phyloP scores from a whole-genome alignment of 1,140 invertebrate genomes.

The Campoletis sonorensis region DNA sequence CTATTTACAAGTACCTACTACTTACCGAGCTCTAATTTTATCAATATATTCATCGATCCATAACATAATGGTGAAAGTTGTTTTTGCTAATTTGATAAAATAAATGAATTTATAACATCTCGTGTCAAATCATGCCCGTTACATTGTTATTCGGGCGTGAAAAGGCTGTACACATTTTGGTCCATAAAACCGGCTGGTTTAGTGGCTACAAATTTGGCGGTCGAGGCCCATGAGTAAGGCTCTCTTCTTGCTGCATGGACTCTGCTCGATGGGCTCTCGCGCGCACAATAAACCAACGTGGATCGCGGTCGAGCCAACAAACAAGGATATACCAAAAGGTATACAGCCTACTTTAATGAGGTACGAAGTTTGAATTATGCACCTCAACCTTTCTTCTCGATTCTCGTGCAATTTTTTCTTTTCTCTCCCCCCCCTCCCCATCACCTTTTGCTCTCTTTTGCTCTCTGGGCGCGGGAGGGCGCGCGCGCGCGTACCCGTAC shows the following conservation, averaged over 20 bases:
- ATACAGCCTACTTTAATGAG: slow-evolving; percentile 69
- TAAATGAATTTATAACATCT: not conserved
- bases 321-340: slow-evolving; percentile 29
- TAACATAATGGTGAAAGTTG: too few relatives aligned
- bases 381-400: slow-evolving; percentile 49
- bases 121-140: not conserved
- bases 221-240: slow-evolving; percentile 40
- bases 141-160: slow-evolving; percentile 71
- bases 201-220: slow-evolving; percentile 74
- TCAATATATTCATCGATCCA: too few relatives aligned
- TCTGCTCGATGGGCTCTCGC: not conserved
- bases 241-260: slow-evolving; percentile 27
- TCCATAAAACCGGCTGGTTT: slow-evolving; percentile 70
- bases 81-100: not conserved
- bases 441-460: slow-evolving; percentile 1
- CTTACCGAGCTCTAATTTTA: too few relatives aligned
- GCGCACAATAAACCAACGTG: not conserved
- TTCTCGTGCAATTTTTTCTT: slow-evolving; percentile 39
- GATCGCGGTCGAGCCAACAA: slow-evolving; percentile 45
- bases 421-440: not conserved
- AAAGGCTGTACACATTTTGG: slow-evolving; percentile 71
- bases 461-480: not conserved
- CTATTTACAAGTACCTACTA: too few relatives aligned
- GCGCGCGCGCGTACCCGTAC: not conserved
- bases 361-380: slow-evolving; percentile 72